Evolutionary conservation across 2,113 vertebrate species (phyloP).

Genomic region (Cichladusa arquata): DNA sequence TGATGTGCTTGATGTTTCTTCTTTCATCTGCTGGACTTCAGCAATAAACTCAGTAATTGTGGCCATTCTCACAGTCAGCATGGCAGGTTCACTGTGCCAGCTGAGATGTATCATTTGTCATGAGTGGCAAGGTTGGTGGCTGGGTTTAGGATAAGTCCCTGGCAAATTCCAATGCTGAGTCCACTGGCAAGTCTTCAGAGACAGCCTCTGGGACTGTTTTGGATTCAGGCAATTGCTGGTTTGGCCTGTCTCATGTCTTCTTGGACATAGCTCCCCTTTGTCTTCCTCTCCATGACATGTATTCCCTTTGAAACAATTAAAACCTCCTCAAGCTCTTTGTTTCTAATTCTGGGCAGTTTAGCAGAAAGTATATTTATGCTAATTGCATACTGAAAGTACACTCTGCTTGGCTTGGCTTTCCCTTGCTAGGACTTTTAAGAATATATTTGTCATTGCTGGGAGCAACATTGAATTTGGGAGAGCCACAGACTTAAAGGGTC

Average conservation of each 20-base stretch:
- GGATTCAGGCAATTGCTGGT: conserved; percentile 50
- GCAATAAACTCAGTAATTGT: conserved; percentile 16
- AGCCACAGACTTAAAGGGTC: neutral
- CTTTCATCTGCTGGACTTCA: conserved; percentile 30
- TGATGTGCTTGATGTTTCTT: neutral
- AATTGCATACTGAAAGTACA: conserved; percentile 43
- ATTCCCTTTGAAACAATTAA: conserved; percentile 58
- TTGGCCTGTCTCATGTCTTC: conserved; percentile 58
- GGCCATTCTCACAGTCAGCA: neutral
- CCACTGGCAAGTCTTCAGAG: conserved; percentile 61
- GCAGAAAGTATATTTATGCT: conserved; percentile 51
- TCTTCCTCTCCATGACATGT: conserved; percentile 45
- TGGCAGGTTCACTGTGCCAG: conserved; percentile 28
- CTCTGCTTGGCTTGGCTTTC: neutral
- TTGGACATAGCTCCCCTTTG: conserved; percentile 63
- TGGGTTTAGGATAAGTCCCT: conserved; percentile 16
- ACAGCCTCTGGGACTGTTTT: conserved; percentile 36
- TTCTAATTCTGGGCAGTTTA: conserved; percentile 64
- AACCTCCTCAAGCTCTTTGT: conserved; percentile 55
- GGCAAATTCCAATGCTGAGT: conserved; percentile 48
- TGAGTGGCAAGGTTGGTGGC: neutral
- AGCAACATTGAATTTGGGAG: neutral
- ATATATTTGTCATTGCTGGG: neutral
- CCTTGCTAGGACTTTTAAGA: neutral
- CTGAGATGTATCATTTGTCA: neutral